Evolutionary conservation across 2,888 invertebrate species (phyloP), one percentile per base, ranked within the genome.

Genomic region (Acholoe squamosa): DNA sequence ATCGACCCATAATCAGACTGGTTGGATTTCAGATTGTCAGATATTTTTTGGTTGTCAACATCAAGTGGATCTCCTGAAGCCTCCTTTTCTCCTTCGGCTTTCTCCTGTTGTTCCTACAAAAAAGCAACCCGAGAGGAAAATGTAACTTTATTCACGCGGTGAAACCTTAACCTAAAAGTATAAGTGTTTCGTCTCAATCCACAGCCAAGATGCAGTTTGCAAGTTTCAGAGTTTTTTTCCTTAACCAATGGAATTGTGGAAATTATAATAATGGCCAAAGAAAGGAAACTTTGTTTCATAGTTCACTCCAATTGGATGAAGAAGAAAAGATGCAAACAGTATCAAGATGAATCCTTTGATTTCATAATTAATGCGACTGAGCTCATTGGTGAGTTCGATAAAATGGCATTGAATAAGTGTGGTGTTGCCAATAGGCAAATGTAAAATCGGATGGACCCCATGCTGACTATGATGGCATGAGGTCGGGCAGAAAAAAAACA

Each of bases 1-100:
- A 95, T 94, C 88, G 95, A 91, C 0, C 95, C 95, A 89, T 95
- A 95, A 10, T 93, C 93, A 52, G 94, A 92, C 67, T 89, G 89
- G 25, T 89, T 61, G 31, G 61, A 43, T 67, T 89, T 61, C 54
- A 91, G 54, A 89, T 93, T 92, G 84, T 94, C 93, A 25, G 91
- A 89, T 28, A 91, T 76, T 54, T 92, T 84, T 86, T 86, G 28
- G 86, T 86, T 86, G 89, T 94, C 94, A 56, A 94, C 91, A 89
- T 94, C 94, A 61, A 93, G 91, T 14, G 93, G 93, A 86, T 94
- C 94, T 56, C 92, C 92, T 52, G 91, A 91, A 25, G 90, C 92
- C 33, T 91, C 86, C 84, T 92, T 86, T 86, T 86, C 92, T 33
- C 88, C 89, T 34, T 89, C 90, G 0, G 31, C 61, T 71, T 91